Base-by-base conservation (phyloP, 2,797 vertebrate species). In the Lepilemur ruficaudatus region DNA sequence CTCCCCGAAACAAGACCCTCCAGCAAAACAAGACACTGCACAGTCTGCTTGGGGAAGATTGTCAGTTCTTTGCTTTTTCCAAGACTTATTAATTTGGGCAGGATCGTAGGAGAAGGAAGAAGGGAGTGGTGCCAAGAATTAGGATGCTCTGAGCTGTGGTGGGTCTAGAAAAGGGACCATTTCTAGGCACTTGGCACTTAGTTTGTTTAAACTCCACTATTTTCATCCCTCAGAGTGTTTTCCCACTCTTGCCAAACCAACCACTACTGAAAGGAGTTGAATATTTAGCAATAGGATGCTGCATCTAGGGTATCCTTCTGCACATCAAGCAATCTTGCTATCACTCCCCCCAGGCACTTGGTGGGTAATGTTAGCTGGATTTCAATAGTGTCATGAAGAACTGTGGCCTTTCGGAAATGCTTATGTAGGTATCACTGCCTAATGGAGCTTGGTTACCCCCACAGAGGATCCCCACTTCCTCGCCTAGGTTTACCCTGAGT, bases 301-400 rank as follows among this genome's bases (percentile, higher is more conserved):
- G n/a, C 30, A 32, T 78, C n/a, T 79, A 75, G 79, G 22, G 8
- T 87, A 48, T 59, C 59, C 75, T 93, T 83, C 86, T 95, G 73
- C 38, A 32, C 20, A n/a, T 59, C 75, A 70, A 93, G 76, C 82
- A 85, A 35, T 81, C 61, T 88, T 81, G 41, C 84, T 78, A 41
- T 75, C 1, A 8, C 86, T 91, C 82, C 55, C 48, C 61, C 70
- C 14, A 43, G 52, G 70, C 67, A 69, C 85, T 72, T 15, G 35
- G 63, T 82, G 3, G 76, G 75, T 75, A 65, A 72, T 50, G n/a
- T 83, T 87, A 38, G 43, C n/a, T 84, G 83, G 61, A 92, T 94
- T 96, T 97, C 94, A 70, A n/a, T 72, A 46, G 46, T 80, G 69
- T 52, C 73, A 9, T 67, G 83, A 87, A 83, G 78, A 73, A 46